phyloP scores from a whole-genome alignment of 2,888 invertebrate species.

The Lepas anatifera region DNA sequence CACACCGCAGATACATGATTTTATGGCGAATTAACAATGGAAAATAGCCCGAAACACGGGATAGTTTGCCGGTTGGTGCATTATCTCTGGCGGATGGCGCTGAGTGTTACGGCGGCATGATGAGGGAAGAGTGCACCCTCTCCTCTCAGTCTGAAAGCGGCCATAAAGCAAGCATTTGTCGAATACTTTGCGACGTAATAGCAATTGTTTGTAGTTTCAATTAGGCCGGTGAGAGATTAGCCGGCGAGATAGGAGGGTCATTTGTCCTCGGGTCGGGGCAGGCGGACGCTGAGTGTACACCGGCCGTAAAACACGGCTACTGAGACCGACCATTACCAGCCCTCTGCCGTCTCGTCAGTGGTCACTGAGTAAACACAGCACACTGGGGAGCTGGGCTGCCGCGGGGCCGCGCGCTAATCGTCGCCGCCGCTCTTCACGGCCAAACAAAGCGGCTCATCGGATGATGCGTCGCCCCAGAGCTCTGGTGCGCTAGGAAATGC shows the following conservation, averaged over 20 bases:
- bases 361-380: background rate
- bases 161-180: slow-evolving; percentile 7
- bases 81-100: background rate
- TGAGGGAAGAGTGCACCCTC: slow-evolving; percentile 1
- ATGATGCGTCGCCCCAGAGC: too few species aligned
- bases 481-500: too few species aligned
- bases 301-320: background rate
- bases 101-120: background rate
- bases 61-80: background rate
- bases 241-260: background rate
- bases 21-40: slow-evolving; percentile 9
- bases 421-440: background rate
- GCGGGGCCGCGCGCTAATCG: too few species aligned
- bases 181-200: background rate
- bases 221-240: background rate
- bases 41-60: slow-evolving; percentile 6
- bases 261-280: background rate
- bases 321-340: background rate
- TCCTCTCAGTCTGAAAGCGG: background rate
- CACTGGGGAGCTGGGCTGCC: too few species aligned
- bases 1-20: background rate
- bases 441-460: background rate
- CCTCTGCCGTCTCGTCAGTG: background rate
- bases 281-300: background rate
- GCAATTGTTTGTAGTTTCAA: slow-evolving; percentile 7